Percentiles rank a stretch among this genome's conserved stretches.
Evolutionary conservation across 2,888 invertebrate species (phyloP).

Genomic region (Dilophus febrilis): DNA sequence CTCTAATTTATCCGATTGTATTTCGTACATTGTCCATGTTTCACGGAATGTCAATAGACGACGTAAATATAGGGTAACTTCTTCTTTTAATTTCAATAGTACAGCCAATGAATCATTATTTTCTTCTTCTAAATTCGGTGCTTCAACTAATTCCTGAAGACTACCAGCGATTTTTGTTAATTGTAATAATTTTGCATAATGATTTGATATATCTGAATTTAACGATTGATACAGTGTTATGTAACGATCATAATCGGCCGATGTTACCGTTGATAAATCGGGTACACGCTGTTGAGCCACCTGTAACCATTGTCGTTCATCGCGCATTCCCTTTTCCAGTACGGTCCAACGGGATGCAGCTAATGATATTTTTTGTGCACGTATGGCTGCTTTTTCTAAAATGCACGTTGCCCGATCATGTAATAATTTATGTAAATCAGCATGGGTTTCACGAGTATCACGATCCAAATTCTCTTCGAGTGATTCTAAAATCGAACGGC

Average conservation of each 20-base stretch:
- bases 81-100: constrained; percentile 54
- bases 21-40: constrained; percentile 58
- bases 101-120: constrained; percentile 56
- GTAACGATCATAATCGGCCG: constrained; percentile 69
- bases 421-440: constrained; percentile 55
- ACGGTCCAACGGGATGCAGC: constrained; percentile 74
- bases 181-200: constrained; percentile 60
- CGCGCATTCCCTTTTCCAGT: constrained; percentile 63
- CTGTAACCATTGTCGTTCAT: constrained; percentile 67
- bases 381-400: constrained; percentile 62
- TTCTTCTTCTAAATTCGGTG: constrained; percentile 55
- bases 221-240: constrained; percentile 68
- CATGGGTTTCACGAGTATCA: constrained; percentile 57
- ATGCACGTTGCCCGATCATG: constrained; percentile 59
- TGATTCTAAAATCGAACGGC: constrained; percentile 70
- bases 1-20: constrained; percentile 54
- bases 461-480: constrained; percentile 66
- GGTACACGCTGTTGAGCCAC: constrained; percentile 73
- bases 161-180: constrained; percentile 54
- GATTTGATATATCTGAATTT: constrained; percentile 60
- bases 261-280: constrained; percentile 60
- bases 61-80: constrained; percentile 53
- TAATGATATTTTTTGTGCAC: constrained; percentile 67
- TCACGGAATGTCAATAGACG: constrained; percentile 59
- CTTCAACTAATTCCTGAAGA: constrained; percentile 54